phyloP scores from a whole-genome alignment of 2,113 vertebrate species.

The Chaenocephalus aceratus region DNA sequence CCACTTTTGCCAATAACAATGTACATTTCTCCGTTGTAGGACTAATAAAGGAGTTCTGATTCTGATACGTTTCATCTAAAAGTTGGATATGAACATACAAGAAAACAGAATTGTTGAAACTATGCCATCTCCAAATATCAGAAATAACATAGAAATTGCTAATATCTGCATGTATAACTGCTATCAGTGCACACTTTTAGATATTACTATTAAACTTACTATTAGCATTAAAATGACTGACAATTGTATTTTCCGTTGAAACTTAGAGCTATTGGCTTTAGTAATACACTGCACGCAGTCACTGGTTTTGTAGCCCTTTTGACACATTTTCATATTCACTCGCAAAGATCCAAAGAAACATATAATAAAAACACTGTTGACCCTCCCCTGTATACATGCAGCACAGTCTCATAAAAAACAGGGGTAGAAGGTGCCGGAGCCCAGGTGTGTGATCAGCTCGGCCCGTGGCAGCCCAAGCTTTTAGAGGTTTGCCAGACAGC shows the following conservation, averaged over 20 bases:
- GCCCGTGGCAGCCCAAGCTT: constrained; percentile 39
- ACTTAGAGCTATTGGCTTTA: neutral
- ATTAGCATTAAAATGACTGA: no score
- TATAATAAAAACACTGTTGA: neutral
- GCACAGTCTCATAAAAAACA: neutral
- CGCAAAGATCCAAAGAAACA: neutral
- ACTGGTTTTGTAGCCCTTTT: neutral
- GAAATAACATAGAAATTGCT: no score
- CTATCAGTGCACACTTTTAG: no score
- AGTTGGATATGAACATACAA: no score
- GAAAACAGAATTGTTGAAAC: no score
- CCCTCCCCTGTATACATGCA: neutral
- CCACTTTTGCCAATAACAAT: no score
- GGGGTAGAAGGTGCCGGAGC: constrained; percentile 8
- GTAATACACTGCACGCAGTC: neutral
- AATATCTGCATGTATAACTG: no score
- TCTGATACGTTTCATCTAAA: no score
- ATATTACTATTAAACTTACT: no score
- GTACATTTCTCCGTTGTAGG: no score
- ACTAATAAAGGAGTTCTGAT: no score
- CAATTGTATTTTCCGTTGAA: neutral
- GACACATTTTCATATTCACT: neutral
- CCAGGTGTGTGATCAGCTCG: constrained; percentile 33
- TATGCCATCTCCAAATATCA: no score
- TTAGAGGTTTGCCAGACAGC: constrained; percentile 53